phyloP scores from a whole-genome alignment of 2,888 invertebrate genomes.

The Drosophila neotestacea region DNA sequence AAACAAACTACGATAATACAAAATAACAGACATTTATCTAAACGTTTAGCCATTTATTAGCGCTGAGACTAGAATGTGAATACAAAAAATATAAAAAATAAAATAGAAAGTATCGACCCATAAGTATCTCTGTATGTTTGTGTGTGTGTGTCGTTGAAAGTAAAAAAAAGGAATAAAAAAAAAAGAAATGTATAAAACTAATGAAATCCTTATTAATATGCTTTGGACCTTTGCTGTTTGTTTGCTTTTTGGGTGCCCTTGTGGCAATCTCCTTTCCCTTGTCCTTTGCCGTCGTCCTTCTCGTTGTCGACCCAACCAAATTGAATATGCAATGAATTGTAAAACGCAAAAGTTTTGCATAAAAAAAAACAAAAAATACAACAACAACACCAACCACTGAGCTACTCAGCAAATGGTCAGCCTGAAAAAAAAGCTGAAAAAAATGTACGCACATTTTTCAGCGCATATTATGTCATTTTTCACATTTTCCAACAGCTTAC shows the following conservation, averaged over 20 bases:
- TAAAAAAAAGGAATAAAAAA: slow-evolving; percentile 20
- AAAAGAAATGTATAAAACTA: slow-evolving; percentile 72
- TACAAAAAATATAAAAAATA: slow-evolving; percentile 23
- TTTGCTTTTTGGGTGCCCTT: slow-evolving; percentile 56
- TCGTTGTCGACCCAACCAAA: slow-evolving; percentile 60
- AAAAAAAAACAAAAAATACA: slow-evolving; percentile 52
- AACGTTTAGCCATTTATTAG: slow-evolving; percentile 74
- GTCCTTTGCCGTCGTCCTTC: slow-evolving; percentile 12
- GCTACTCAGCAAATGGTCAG: slow-evolving; percentile 58
- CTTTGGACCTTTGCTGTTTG: slow-evolving; percentile 76
- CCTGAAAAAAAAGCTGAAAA: slow-evolving; percentile 38
- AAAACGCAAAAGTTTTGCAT: slow-evolving; percentile 80
- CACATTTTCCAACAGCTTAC: slow-evolving; percentile 62
- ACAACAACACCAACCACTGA: slow-evolving; percentile 26
- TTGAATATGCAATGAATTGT: slow-evolving; percentile 82
- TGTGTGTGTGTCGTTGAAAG: slow-evolving; percentile 42
- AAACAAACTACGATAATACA: slow-evolving; percentile 72
- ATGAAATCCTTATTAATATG: slow-evolving; percentile 83
- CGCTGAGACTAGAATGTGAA: slow-evolving; percentile 23
- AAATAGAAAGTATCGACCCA: slow-evolving; percentile 60
- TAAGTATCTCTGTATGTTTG: slow-evolving; percentile 41
- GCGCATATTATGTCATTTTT: slow-evolving; percentile 79
- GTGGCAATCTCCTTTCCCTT: slow-evolving; percentile 33
- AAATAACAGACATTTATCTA: slow-evolving; percentile 72
- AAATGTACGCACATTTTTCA: slow-evolving; percentile 79